phyloP scores from a whole-genome alignment of 1,140 invertebrate genomes.

The Neodiprion lecontei region DNA sequence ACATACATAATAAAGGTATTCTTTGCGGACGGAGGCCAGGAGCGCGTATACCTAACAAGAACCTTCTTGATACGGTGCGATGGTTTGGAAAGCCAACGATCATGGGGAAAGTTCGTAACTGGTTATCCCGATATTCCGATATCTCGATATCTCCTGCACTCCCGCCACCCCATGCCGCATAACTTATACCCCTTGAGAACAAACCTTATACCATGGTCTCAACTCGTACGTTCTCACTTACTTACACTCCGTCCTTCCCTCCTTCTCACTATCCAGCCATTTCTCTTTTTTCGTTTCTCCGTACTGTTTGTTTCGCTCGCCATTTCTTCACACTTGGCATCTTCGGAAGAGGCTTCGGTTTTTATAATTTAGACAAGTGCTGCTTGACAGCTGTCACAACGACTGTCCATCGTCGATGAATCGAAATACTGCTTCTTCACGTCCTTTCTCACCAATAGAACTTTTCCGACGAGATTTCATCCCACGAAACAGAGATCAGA shows the following conservation, averaged over 20 bases:
- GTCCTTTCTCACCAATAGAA: too few species aligned
- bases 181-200: neutral
- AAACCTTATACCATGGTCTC: neutral
- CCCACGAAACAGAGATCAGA: too few species aligned
- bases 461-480: too few species aligned
- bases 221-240: neutral
- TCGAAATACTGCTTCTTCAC: too few species aligned
- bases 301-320: too few species aligned
- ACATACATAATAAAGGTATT: neutral
- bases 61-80: neutral
- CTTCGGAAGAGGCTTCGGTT: too few species aligned
- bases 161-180: neutral
- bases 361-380: too few species aligned
- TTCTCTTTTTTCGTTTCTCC: too few species aligned
- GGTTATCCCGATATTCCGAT: constrained; percentile 7
- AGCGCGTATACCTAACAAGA: neutral
- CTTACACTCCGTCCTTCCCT: neutral
- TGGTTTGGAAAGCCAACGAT: constrained; percentile 2
- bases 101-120: neutral
- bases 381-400: too few species aligned
- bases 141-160: neutral
- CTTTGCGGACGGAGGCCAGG: neutral
- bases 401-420: too few species aligned
- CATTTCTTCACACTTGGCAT: too few species aligned
- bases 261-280: neutral